phyloP scores from a whole-genome alignment of 2,888 invertebrate species.

The Drosophila percnosoma region DNA sequence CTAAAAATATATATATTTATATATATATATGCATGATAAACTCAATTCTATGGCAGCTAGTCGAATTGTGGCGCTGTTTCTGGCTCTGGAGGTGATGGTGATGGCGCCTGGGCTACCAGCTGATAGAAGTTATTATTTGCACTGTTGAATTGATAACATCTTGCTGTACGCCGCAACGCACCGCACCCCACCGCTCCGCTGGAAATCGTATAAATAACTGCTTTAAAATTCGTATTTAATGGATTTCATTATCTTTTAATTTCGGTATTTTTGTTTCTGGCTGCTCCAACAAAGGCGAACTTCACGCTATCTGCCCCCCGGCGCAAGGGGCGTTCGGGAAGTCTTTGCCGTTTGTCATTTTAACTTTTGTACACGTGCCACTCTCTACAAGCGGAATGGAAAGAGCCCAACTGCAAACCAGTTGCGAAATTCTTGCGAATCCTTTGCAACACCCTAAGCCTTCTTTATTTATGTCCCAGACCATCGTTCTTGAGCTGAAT shows the following conservation, averaged over 20 bases:
- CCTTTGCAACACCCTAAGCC: conserved; percentile 7
- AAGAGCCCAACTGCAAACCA: conserved; percentile 19
- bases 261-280: conserved; percentile 25
- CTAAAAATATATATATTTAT: neutral
- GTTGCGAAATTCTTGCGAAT: conserved; percentile 41
- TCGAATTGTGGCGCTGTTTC: neutral
- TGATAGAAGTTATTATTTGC: conserved; percentile 59
- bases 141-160: conserved; percentile 56
- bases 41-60: conserved; percentile 18
- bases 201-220: conserved; percentile 65
- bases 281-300: conserved; percentile 38
- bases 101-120: conserved; percentile 28
- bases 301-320: conserved; percentile 18
- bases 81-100: neutral
- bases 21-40: conserved; percentile 5
- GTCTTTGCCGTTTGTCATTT: conserved; percentile 16
- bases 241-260: conserved; percentile 64
- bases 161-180: neutral
- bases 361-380: conserved; percentile 48
- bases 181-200: neutral
- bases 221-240: conserved; percentile 70
- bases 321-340: neutral
- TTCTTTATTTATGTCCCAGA: neutral
- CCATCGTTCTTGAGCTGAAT: conserved; percentile 6
- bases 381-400: conserved; percentile 32